Base-by-base conservation (phyloP, 53 echinoderm and acorn worm species). In the Zoroaster sp. region DNA sequence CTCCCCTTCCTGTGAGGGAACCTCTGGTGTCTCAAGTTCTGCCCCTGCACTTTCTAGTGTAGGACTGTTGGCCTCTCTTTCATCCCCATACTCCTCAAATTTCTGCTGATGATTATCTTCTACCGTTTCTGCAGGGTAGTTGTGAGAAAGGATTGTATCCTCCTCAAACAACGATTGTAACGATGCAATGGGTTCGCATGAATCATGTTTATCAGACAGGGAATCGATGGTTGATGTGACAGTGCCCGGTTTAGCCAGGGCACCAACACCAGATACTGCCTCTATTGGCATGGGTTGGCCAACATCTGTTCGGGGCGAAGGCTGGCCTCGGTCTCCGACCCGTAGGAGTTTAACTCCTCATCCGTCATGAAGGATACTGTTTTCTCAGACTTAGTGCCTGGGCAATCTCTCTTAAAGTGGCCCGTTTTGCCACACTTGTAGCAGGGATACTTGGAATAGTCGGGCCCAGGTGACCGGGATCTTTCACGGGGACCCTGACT, bases 301-400 rank as follows among this genome's bases (percentile, higher is more conserved):
- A 4, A 3, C 2, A 20, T 9, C 33, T 73, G 14, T 36, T 54
- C 59, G 87, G 87, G 75, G 33, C 87, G 74, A 38, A 73, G 25
- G 32, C 51, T 18, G 87, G 74, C 87, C 74, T 87, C 87, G 21
- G 21, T 38, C 40, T 40, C 74, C 74, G 87, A 87, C 75, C 87
- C 87, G 15, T 35, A 30, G 74, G 74, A 25, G 87, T 87, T 87
- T 87, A 17, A 44, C 87, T 74, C 36, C 2, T 59, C 82, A 3
- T 79, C 80, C 15, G 9, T 20, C 9, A 87, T 38, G 38, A 87
- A 87, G 35, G 73, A 73, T 1, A 87, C 87, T 10, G 71, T 45
- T 51, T 86, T 86, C 1, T 49, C 73, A 28, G 54, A 5, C 35
- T 40, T 73, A 17, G 11, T 13, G 1, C 46, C 36, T 1, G 65